phyloP scores from a whole-genome alignment of 1,140 invertebrate species.

The Apolygus lucorum region DNA sequence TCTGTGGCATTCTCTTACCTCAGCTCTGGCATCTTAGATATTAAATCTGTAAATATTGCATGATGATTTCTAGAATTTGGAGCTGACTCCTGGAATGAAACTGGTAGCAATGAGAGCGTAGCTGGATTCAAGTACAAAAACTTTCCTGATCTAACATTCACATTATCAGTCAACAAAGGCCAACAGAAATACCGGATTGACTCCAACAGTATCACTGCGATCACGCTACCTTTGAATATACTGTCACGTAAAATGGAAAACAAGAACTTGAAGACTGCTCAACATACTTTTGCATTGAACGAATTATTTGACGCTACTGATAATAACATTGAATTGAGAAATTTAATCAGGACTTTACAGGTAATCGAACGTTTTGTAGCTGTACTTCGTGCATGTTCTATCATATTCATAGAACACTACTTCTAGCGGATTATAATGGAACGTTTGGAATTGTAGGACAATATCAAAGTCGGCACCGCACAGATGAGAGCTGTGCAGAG shows the following conservation, averaged over 20 bases:
- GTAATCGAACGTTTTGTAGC: slow-evolving; percentile 29
- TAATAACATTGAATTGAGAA: slow-evolving; percentile 36
- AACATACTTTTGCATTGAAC: slow-evolving; percentile 24
- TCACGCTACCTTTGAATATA: slow-evolving; percentile 22
- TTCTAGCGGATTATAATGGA: slow-evolving; percentile 33
- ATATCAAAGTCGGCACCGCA: slow-evolving; percentile 50
- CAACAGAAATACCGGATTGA: slow-evolving; percentile 24
- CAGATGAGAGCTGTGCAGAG: slow-evolving; percentile 67
- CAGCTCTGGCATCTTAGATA: not conserved
- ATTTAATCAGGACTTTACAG: slow-evolving; percentile 34
- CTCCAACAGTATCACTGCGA: not conserved
- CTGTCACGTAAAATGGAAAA: slow-evolving; percentile 12
- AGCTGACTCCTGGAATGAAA: slow-evolving; percentile 20
- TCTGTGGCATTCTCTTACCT: no score
- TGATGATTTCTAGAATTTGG: slow-evolving; percentile 25
- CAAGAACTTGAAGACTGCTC: slow-evolving; percentile 20
- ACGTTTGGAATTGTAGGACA: no score
- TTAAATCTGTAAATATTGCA: no score
- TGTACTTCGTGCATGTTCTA: not conserved
- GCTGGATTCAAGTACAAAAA: slow-evolving; percentile 22
- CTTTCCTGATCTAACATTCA: slow-evolving; percentile 15
- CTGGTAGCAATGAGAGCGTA: slow-evolving; percentile 4
- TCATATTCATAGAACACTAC: not conserved
- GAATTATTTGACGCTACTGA: slow-evolving; percentile 38
- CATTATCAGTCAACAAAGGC: slow-evolving; percentile 16